Percentiles rank a stretch among this genome's conserved stretches.
These are phyloP conservation scores for Dendrocopos noguchii DNA, from an alignment of 2,113 vertebrate genomes.

Conservation along the genomic window DNA sequence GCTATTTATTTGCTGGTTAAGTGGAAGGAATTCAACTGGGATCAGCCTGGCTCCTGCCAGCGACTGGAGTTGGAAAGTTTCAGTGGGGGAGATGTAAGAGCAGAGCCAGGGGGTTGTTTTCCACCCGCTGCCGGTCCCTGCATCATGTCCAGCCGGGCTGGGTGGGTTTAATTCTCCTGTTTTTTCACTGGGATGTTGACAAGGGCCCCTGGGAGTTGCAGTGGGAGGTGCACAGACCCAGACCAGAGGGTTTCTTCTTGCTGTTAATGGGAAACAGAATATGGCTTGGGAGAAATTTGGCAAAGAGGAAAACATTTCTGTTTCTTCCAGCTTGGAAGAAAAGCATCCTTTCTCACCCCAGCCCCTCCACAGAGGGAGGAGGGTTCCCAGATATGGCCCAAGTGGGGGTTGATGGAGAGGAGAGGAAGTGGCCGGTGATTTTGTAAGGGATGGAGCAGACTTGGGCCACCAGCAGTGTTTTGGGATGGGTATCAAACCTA, in stretches of 20 bases:
- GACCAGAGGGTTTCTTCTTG: neutral
- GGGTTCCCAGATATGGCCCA: neutral
- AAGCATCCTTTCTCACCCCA: conserved; percentile 11
- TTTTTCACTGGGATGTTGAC: conserved; percentile 19
- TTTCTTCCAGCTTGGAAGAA: conserved; percentile 47
- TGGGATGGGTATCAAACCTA: neutral
- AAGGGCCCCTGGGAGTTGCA: neutral
- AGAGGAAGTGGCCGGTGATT: neutral
- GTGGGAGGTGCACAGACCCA: neutral
- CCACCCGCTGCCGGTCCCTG: neutral
- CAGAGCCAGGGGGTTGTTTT: conserved; percentile 32
- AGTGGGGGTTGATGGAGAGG: neutral
- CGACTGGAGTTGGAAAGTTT: conserved; percentile 43
- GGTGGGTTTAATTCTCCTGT: conserved; percentile 2
- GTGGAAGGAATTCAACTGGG: conserved; percentile 64
- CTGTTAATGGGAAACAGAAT: conserved; percentile 59
- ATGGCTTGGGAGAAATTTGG: conserved; percentile 43
- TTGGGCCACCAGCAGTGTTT: neutral
- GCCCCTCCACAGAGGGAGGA: neutral
- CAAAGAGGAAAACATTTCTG: conserved; percentile 18
- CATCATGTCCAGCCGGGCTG: neutral
- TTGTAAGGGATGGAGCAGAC: neutral
- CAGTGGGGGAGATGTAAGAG: conserved; percentile 25
- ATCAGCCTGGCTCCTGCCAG: conserved; percentile 54
- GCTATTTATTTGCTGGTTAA: conserved; percentile 63